Percentiles rank a stretch among this genome's conserved stretches.
These are phyloP conservation scores for Slavum lentiscoides DNA, from an alignment of 2,888 invertebrate genomes.

Conservation along the genomic window DNA sequence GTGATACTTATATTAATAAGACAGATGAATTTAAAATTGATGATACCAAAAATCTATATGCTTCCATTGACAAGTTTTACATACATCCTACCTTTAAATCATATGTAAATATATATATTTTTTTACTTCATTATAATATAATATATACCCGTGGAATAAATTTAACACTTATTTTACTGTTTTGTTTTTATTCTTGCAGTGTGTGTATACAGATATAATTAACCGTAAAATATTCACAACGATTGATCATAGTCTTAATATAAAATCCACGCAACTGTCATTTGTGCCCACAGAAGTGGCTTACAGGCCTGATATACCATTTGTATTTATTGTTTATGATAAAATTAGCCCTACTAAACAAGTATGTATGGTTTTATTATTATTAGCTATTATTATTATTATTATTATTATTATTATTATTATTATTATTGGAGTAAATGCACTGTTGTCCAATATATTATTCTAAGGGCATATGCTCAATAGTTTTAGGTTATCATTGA, in stretches of 20 bases:
- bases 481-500: background rate
- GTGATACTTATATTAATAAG: constrained; percentile 76
- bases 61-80: constrained; percentile 80
- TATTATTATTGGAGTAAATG: background rate
- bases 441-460: background rate
- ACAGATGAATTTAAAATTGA: constrained; percentile 69
- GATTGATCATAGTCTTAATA: constrained; percentile 69
- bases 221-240: constrained; percentile 79
- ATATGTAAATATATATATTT: constrained; percentile 69
- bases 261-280: constrained; percentile 67
- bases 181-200: constrained; percentile 64
- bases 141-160: background rate
- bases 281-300: constrained; percentile 80
- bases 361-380: constrained; percentile 60
- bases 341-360: constrained; percentile 69
- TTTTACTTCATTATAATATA: background rate
- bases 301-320: constrained; percentile 72
- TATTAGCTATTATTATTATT: background rate
- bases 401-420: background rate
- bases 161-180: background rate
- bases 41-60: constrained; percentile 63
- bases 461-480: constrained; percentile 1
- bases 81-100: constrained; percentile 80
- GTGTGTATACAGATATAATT: constrained; percentile 79
- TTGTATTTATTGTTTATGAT: constrained; percentile 75